Evolutionary conservation across 2,888 invertebrate species (phyloP).

Genomic region (Brachycybe producta): DNA sequence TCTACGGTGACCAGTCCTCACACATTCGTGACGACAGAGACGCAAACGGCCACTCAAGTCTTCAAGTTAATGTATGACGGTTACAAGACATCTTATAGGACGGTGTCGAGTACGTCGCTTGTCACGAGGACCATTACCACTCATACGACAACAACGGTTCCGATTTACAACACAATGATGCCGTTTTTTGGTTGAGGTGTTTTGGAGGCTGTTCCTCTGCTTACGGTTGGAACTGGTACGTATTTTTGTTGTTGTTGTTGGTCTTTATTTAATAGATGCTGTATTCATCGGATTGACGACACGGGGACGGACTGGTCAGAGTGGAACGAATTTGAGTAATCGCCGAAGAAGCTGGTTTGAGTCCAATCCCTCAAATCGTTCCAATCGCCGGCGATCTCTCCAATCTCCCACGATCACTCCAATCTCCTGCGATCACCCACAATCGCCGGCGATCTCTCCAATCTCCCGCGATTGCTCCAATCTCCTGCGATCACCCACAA

Average conservation of each 20-base stretch:
- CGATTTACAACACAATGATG: conserved; percentile 5
- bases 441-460: no score
- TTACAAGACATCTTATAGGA: conserved; percentile 20
- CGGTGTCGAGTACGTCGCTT: conserved; percentile 16
- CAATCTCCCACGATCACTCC: no score
- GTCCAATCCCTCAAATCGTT: no score
- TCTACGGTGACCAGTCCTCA: conserved; percentile 16
- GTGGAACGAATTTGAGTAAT: neutral
- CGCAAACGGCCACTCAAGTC: conserved; percentile 19
- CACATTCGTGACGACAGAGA: conserved; percentile 19
- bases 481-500: no score
- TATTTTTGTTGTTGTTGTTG: neutral
- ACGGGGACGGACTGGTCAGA: no score
- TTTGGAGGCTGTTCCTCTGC: no score
- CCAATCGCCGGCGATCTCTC: no score
- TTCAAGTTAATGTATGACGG: conserved; percentile 20
- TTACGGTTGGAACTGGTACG: no score
- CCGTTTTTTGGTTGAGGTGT: conserved; percentile 15
- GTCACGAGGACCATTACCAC: conserved; percentile 19
- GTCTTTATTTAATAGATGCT: neutral
- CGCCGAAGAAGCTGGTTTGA: neutral
- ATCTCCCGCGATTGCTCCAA: no score
- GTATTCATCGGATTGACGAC: no score
- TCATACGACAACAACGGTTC: conserved; percentile 17
- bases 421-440: no score